Evolutionary conservation across 2,113 vertebrate genomes (phyloP), one percentile per base, ranked within the genome.

Genomic region (Lipophrys pholis): DNA sequence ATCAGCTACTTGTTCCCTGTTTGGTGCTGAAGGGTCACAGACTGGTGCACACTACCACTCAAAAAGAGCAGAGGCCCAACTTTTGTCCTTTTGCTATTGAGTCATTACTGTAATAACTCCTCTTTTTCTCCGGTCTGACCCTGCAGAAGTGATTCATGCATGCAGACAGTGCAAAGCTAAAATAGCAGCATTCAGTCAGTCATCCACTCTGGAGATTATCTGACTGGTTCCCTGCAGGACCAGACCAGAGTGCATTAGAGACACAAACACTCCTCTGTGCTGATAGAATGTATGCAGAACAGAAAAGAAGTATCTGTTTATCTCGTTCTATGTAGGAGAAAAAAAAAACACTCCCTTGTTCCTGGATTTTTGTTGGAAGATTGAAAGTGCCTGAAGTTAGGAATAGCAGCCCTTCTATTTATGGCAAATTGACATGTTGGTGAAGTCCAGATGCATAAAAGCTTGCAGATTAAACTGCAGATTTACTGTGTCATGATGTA

Each of bases 191-290:
- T 64, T 69, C 69, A 76, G 51, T 79, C 59, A 65, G 51, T 76
- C 78, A 48, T 56, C 63, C 78, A 69, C 74, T 84, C 53, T 59
- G 40, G 69, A 77, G 76, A 86, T 76, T 82, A 69, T 80, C 68
- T 52, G 64, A 42, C 51, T 67, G 65, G 61, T 67, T 61, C 51
- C 60, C 66, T 51, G 60, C 68, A 69, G 69, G 60, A 71, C 49
- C 43, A 50, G 71, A 53, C 62, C 12, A 38, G 58, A 51, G 39
- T 17, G 16, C 45, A 73, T 54, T 15, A 15, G 43, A 69, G n/a
- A 40, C 21, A 50, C 42, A 53, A 11, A 35, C 17, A 46, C 15
- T 40, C 6, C 6, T 57, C n/a, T 53, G 35, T 41, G 54, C 11
- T 39, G 11, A 17, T 38, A 5, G 17, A 52, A 0, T 17, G 14